These are phyloP conservation scores for Rhizomys pruinosus DNA, from an alignment of 2,113 vertebrate species.

Conservation along the genomic window DNA sequence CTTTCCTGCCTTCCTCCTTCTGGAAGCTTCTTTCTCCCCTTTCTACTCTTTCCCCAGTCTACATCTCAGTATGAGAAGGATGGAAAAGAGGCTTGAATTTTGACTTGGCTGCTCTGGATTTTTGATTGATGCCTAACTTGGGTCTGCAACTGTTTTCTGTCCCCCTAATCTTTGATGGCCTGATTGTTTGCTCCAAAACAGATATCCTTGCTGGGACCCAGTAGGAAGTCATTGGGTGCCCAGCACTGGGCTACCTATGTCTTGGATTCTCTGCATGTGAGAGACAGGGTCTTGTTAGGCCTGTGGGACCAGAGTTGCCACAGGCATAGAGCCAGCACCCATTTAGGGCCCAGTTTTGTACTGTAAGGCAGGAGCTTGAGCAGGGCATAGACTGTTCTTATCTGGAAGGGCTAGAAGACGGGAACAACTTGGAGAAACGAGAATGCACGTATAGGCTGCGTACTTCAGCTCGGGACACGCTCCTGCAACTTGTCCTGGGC, in stretches of 20 bases:
- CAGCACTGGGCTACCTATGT: neutral
- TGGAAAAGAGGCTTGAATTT: neutral
- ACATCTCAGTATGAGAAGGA: neutral
- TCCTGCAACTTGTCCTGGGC: neutral
- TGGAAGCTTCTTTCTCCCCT: slow-evolving; percentile 5
- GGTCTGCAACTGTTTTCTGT: neutral
- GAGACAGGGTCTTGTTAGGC: too few species aligned
- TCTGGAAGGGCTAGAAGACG: neutral
- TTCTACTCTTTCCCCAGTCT: neutral
- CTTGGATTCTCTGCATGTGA: neutral
- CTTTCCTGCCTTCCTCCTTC: neutral
- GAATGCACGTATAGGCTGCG: neutral
- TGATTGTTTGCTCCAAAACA: neutral
- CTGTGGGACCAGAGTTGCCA: neutral
- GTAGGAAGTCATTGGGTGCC: neutral
- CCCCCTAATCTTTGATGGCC: neutral
- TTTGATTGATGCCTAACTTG: neutral
- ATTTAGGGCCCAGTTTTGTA: neutral
- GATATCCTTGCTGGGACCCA: neutral
- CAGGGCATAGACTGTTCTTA: neutral
- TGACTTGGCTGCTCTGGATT: neutral
- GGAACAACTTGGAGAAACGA: neutral
- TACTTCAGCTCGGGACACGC: neutral
- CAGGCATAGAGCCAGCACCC: neutral
- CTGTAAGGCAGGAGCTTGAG: accelerated